Conservation (phyloP, 2,888 invertebrate species). For the Kuschelorhynchus macadamiae region DNA sequence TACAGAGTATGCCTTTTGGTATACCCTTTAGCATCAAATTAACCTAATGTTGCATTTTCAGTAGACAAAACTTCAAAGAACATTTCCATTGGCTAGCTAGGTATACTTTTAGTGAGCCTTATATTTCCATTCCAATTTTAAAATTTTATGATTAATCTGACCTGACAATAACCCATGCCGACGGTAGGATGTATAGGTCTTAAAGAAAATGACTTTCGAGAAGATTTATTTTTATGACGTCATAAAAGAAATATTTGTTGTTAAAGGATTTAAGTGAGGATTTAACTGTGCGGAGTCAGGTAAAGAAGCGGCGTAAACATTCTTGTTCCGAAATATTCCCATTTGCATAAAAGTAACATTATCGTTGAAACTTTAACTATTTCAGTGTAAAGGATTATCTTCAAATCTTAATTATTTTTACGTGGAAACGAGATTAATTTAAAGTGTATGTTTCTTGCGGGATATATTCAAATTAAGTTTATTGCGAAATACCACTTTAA, state of each 20-base stretch:
- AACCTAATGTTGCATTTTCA: too few relatives aligned
- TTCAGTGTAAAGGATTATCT: conserved; percentile 47
- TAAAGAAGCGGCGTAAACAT: conserved; percentile 37
- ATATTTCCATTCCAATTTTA: too few relatives aligned
- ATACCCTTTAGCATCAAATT: too few relatives aligned
- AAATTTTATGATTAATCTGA: too few relatives aligned
- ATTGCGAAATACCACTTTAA: conserved; percentile 43
- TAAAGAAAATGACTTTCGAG: conserved; percentile 14
- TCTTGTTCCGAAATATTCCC: conserved; percentile 23
- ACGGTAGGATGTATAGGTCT: background rate
- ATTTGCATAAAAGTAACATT: conserved; percentile 49
- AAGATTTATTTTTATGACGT: conserved; percentile 30
- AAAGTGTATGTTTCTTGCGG: conserved; percentile 44
- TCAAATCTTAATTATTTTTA: conserved; percentile 50
- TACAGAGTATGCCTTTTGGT: too few relatives aligned
- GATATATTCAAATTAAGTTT: conserved; percentile 46
- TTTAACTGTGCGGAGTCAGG: conserved; percentile 35
- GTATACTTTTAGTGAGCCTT: too few relatives aligned
- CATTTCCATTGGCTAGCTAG: too few relatives aligned
- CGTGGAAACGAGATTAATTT: conserved; percentile 45
- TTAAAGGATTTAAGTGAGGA: conserved; percentile 23
- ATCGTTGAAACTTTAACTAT: conserved; percentile 40
- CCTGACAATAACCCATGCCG: too few relatives aligned
- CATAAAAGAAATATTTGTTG: conserved; percentile 36
- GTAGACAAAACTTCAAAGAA: too few relatives aligned